Conservation (phyloP, 2,797 vertebrate species). For the Phrynocephalus vlangalii region DNA sequence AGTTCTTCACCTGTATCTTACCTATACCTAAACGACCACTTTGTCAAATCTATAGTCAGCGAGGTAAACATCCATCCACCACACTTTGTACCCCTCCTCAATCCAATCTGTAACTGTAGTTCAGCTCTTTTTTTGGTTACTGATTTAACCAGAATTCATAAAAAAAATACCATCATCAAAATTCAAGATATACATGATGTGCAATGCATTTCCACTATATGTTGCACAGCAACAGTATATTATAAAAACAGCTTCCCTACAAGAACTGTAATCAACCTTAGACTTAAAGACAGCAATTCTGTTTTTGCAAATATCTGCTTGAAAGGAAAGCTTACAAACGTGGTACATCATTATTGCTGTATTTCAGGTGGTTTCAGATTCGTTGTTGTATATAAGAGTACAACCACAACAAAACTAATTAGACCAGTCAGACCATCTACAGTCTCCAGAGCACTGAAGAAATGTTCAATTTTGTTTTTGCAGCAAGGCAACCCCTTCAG, state of each 20-base stretch:
- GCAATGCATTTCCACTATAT: slow-evolving; percentile 71
- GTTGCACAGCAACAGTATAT: slow-evolving; percentile 76
- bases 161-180: slow-evolving; percentile 61
- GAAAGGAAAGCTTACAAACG: slow-evolving; percentile 17
- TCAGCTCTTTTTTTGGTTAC: slow-evolving; percentile 52
- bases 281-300: slow-evolving; percentile 47
- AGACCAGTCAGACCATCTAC: slow-evolving; percentile 35
- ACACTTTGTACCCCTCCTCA: slow-evolving; percentile 52
- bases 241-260: slow-evolving; percentile 72
- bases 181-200: slow-evolving; percentile 66
- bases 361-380: slow-evolving; percentile 42
- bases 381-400: slow-evolving; percentile 16
- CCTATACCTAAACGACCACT: slow-evolving; percentile 52
- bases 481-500: slow-evolving; percentile 67
- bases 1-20: slow-evolving; percentile 36
- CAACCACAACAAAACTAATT: slow-evolving; percentile 29
- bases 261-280: slow-evolving; percentile 58
- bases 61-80: slow-evolving; percentile 63
- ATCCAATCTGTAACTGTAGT: slow-evolving; percentile 23
- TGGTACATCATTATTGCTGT: slow-evolving; percentile 35
- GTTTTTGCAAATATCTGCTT: slow-evolving; percentile 37
- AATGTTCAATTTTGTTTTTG: slow-evolving; percentile 37
- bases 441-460: slow-evolving; percentile 48
- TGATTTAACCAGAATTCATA: slow-evolving; percentile 50
- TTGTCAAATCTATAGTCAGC: slow-evolving; percentile 17